Percentiles rank a stretch among this genome's conserved stretches.
Conservation (phyloP, 2,888 invertebrate genomes). For the Drosophila neotestacea region DNA sequence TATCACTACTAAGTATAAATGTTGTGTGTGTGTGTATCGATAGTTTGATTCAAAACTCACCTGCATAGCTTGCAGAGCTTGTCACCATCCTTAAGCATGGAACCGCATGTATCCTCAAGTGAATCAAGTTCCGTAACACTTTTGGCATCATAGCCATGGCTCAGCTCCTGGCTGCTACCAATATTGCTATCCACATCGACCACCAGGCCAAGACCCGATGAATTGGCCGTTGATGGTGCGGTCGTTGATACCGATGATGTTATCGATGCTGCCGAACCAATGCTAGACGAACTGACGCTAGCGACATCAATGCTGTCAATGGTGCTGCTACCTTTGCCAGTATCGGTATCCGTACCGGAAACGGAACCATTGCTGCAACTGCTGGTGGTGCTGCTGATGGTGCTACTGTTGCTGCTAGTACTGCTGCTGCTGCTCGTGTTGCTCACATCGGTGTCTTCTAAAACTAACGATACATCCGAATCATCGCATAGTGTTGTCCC, state of each 20-base stretch:
- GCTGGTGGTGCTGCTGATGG: constrained; percentile 44
- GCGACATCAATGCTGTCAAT: constrained; percentile 62
- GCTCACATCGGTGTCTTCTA: constrained; percentile 64
- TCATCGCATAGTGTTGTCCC: constrained; percentile 56
- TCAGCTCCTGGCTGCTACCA: constrained; percentile 67
- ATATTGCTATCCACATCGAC: constrained; percentile 71
- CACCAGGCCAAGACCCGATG: constrained; percentile 71
- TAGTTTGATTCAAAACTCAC: constrained; percentile 85
- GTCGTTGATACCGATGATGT: constrained; percentile 54
- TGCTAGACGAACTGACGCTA: constrained; percentile 65
- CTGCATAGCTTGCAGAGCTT: constrained; percentile 89
- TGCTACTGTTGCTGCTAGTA: constrained; percentile 46
- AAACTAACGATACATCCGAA: constrained; percentile 50
- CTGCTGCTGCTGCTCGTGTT: constrained; percentile 67
- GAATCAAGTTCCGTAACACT: constrained; percentile 82
- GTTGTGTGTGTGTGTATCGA: not conserved
- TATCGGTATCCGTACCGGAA: constrained; percentile 65
- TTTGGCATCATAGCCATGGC: constrained; percentile 77
- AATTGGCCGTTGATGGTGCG: constrained; percentile 48
- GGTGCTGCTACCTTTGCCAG: constrained; percentile 66
- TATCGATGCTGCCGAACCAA: constrained; percentile 61
- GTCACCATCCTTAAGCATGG: constrained; percentile 83
- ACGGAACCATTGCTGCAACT: constrained; percentile 56
- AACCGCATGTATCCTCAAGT: constrained; percentile 84
- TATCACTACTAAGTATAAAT: too few species aligned